These are phyloP conservation scores for Microtus montanus DNA, from an alignment of 2,113 vertebrate genomes.

Conservation along the genomic window DNA sequence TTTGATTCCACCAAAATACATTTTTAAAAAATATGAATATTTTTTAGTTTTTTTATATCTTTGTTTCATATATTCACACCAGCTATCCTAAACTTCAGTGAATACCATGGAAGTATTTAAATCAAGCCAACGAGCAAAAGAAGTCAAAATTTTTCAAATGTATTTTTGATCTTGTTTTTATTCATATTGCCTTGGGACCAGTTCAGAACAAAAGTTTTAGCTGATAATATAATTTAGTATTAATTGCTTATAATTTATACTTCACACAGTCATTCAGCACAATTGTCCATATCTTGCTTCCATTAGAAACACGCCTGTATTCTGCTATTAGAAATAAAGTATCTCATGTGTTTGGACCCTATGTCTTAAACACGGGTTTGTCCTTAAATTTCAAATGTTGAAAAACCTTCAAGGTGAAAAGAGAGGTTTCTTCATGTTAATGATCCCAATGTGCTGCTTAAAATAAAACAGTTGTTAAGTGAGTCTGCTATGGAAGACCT, in stretches of 20 bases:
- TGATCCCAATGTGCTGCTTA: background rate
- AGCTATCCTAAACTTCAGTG: background rate
- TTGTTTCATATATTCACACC: background rate
- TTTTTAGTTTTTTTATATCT: background rate
- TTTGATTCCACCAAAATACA: background rate
- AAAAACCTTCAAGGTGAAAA: background rate
- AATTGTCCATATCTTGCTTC: background rate
- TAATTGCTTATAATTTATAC: background rate
- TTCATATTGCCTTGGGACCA: background rate
- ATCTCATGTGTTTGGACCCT: background rate
- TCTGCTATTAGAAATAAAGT: background rate
- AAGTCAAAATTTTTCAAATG: background rate
- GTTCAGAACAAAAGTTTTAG: background rate
- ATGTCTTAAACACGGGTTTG: background rate
- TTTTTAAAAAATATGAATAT: background rate
- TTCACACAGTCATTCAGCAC: background rate
- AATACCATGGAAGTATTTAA: background rate
- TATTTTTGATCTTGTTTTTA: background rate
- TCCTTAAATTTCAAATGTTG: background rate
- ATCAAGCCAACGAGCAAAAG: background rate
- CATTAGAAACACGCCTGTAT: background rate
- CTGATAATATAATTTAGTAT: background rate
- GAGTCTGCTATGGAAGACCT: rapidly evolving
- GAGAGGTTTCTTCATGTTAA: background rate
- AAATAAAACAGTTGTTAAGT: background rate